Base-by-base conservation (phyloP, 2,888 invertebrate species). In the Nomada goodeniana region DNA sequence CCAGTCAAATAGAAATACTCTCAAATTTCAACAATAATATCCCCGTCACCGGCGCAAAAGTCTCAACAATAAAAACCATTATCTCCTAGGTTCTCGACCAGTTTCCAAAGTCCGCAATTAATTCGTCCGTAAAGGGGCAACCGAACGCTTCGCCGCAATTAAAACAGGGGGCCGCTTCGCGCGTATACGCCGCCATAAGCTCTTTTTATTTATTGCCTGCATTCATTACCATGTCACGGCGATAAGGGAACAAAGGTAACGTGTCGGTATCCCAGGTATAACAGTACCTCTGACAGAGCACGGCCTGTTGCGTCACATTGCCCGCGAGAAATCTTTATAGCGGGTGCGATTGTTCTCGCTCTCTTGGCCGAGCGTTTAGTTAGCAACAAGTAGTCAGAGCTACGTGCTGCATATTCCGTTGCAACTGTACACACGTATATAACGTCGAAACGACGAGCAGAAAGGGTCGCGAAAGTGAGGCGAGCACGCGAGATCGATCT, bases 361-460 rank as follows among this genome's bases (percentile, higher is more conserved):
- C 74, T 72, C 73, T 70, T 59, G 64, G 64, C 53, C 57, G 57
- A 50, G 57, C 78, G 63, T 86, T 84, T 84, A 84, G 84, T 84
- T 86, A 86, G 86, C 86, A 86, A 86, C 86, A 86, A 86, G 86
- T 86, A 80, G 86, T 74, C 75, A 61, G 68, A 53, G 76, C 65
- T 50, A 60, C 52, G 42, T 36, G 60, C 59, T 53, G 52, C 65
- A 36, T 36, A 5, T 36, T 52, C 64, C 42, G 59, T 73, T 71
- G 65, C 64, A 20, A 52, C 53, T 68, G 50, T 73, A 50, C 55
- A 69, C 61, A 52, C 67, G 20, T 15, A 47, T 15, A 3, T 47
- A 47, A 47, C 15, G 15, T 15, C n/a, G 18, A 20, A 36, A 23
- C 64, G 64, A 67, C 61, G 61, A 61, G 61, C 60, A 59, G 67